A percentile compares a stretch with the other conserved stretches of the same genome.
phyloP scores from a whole-genome alignment of 2,888 invertebrate species.

The Erannis defoliaria region DNA sequence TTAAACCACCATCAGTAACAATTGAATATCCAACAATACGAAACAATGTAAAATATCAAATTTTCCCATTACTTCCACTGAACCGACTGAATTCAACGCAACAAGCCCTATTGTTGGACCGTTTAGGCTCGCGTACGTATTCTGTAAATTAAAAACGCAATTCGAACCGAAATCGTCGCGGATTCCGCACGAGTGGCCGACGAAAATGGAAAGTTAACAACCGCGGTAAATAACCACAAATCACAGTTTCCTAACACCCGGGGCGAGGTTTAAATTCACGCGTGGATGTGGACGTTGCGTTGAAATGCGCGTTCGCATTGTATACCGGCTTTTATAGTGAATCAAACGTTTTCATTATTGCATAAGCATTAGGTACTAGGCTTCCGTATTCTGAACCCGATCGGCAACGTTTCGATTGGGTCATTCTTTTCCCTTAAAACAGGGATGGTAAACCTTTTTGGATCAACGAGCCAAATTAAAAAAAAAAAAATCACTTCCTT shows the following conservation, averaged over 20 bases:
- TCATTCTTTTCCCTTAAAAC: too few relatives aligned
- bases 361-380: too few relatives aligned
- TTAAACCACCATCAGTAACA: constrained; percentile 15
- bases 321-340: constrained; percentile 22
- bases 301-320: constrained; percentile 57
- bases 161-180: constrained; percentile 77
- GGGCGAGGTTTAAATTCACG: constrained; percentile 84
- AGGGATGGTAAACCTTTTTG: too few relatives aligned
- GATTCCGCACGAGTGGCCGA: constrained; percentile 76
- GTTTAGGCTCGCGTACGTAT: constrained; percentile 59
- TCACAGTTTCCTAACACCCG: constrained; percentile 82
- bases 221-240: constrained; percentile 86
- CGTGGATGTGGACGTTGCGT: constrained; percentile 68
- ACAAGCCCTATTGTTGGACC: constrained; percentile 47
- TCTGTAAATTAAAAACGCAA: constrained; percentile 81
- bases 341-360: too few relatives aligned
- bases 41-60: constrained; percentile 38
- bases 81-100: constrained; percentile 41
- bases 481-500: too few relatives aligned
- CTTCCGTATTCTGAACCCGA: too few relatives aligned
- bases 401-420: too few relatives aligned
- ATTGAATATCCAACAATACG: constrained; percentile 18
- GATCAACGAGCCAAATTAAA: too few relatives aligned
- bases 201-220: constrained; percentile 84
- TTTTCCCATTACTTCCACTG: constrained; percentile 47